phyloP scores from a whole-genome alignment of 2,888 invertebrate genomes.

The Acleris emargana region DNA sequence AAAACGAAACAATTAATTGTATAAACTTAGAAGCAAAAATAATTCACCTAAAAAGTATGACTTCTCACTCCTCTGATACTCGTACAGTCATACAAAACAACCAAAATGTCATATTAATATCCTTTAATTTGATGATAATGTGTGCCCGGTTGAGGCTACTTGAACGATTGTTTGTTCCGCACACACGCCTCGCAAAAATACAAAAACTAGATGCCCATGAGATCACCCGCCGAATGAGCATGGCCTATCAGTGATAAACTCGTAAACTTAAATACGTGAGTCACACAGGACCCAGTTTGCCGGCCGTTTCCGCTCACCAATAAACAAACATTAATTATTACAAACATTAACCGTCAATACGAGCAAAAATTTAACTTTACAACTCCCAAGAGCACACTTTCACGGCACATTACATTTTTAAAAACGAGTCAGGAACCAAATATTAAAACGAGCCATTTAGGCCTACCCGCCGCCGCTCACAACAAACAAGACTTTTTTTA shows the following conservation, averaged over 20 bases:
- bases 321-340: constrained; percentile 77
- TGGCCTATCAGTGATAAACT: constrained; percentile 53
- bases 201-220: constrained; percentile 30
- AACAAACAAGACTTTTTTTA: constrained; percentile 78
- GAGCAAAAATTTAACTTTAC: constrained; percentile 75
- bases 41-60: no score
- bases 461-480: constrained; percentile 70
- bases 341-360: constrained; percentile 69
- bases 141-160: neutral
- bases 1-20: no score
- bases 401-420: constrained; percentile 77
- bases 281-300: constrained; percentile 48
- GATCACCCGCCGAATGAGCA: constrained; percentile 28
- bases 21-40: no score
- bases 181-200: constrained; percentile 23
- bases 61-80: no score
- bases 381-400: constrained; percentile 70
- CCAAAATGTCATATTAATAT: no score
- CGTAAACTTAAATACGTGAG: constrained; percentile 63
- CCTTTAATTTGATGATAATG: neutral
- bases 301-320: constrained; percentile 62
- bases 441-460: constrained; percentile 64
- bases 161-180: constrained; percentile 20
- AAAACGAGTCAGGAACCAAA: constrained; percentile 68
- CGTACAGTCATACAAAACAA: no score